A percentile compares a stretch with the other conserved stretches of the same genome.
phyloP scores from a whole-genome alignment of 2,113 vertebrate genomes.

The Sminthopsis crassicaudata region DNA sequence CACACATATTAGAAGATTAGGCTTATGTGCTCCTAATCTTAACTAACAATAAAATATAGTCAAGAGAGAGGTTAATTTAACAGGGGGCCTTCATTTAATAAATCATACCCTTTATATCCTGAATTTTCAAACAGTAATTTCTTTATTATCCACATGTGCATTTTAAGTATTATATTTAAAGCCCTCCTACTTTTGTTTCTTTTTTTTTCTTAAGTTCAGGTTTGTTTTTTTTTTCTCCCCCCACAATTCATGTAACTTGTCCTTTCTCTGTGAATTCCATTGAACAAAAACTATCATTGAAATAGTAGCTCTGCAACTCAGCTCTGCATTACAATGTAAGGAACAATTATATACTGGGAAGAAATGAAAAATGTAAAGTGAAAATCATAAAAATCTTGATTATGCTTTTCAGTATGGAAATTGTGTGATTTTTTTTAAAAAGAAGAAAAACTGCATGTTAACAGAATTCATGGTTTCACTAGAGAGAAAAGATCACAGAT shows the following conservation, averaged over 20 bases:
- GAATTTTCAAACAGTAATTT: neutral
- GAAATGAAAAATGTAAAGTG: neutral
- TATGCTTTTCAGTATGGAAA: neutral
- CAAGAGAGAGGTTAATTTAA: accelerated
- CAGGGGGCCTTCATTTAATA: neutral
- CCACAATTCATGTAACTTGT: neutral
- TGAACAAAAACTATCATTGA: neutral
- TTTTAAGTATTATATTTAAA: neutral
- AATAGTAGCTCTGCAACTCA: neutral
- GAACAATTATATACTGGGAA: slow-evolving; percentile 14
- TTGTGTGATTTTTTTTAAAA: neutral
- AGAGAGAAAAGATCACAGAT: neutral
- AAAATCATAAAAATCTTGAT: slow-evolving; percentile 14
- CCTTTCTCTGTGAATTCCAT: neutral
- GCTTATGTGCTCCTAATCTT: neutral
- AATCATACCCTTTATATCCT: neutral
- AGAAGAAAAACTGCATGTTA: neutral
- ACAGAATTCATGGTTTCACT: neutral
- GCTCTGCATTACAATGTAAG: neutral
- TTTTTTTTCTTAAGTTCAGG: neutral
- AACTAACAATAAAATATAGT: neutral
- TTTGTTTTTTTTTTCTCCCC: neutral
- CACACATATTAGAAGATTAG: neutral
- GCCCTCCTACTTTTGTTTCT: neutral
- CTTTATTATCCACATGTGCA: neutral